Percentiles rank a stretch among this genome's conserved stretches.
phyloP scores from a whole-genome alignment of 2,888 invertebrate genomes.

The Dynastes tityus region DNA sequence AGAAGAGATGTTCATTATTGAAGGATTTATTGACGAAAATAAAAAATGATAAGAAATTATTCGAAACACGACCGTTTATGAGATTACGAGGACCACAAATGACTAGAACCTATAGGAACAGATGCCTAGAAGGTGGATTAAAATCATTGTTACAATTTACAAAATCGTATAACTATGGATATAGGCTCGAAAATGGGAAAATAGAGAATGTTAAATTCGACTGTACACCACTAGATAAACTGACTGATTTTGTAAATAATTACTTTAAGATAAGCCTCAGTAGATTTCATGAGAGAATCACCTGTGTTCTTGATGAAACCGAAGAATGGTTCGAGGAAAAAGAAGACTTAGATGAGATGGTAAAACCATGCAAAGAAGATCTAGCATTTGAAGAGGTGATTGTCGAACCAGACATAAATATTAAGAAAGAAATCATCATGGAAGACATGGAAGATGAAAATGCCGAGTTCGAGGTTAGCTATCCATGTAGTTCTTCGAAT shows the following conservation, averaged over 20 bases:
- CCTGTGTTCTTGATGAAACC: conserved; percentile 65
- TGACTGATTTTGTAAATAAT: conserved; percentile 65
- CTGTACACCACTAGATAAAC: conserved; percentile 64
- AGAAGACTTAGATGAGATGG: conserved; percentile 60
- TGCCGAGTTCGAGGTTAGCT: conserved; percentile 57
- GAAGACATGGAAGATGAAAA: conserved; percentile 53
- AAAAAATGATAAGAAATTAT: conserved; percentile 53
- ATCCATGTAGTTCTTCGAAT: conserved; percentile 51
- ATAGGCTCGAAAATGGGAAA: conserved; percentile 60
- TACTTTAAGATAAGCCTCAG: conserved; percentile 67
- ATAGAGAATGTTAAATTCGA: conserved; percentile 63
- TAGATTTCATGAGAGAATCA: conserved; percentile 65
- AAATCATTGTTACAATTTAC: conserved; percentile 67
- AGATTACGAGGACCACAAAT: conserved; percentile 2
- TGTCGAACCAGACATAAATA: conserved; percentile 65
- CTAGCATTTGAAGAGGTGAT: conserved; percentile 63
- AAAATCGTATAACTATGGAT: conserved; percentile 66
- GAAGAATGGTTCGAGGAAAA: conserved; percentile 59
- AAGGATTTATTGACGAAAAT: conserved; percentile 63
- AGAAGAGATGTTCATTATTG: conserved; percentile 66
- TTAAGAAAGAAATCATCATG: conserved; percentile 60
- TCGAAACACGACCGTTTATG: conserved; percentile 10
- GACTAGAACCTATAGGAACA: conserved; percentile 53
- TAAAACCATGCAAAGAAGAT: conserved; percentile 13
- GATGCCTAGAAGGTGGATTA: conserved; percentile 61